phyloP scores from a whole-genome alignment of 2,888 invertebrate genomes.

The Nymphalis urticae region DNA sequence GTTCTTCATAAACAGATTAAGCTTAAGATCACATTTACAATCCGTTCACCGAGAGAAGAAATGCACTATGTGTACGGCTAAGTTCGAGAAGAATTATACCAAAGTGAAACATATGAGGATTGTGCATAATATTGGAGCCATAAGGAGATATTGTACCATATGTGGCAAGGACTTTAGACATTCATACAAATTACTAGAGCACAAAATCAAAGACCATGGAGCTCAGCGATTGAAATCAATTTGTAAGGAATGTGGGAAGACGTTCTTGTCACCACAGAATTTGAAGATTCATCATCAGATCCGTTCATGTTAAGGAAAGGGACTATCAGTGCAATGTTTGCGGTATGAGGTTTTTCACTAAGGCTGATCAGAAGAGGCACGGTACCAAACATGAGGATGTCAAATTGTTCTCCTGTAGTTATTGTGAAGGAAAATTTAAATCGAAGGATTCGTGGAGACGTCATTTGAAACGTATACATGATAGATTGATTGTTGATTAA shows the following conservation, averaged over 20 bases:
- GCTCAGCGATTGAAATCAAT: slow-evolving; percentile 37
- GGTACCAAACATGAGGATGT: slow-evolving; percentile 52
- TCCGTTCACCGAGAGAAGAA: too few relatives aligned
- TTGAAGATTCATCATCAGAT: slow-evolving; percentile 50
- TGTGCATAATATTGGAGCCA: too few relatives aligned
- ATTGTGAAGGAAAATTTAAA: slow-evolving; percentile 53
- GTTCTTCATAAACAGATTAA: too few relatives aligned
- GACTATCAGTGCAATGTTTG: slow-evolving; percentile 50
- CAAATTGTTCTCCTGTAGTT: slow-evolving; percentile 48
- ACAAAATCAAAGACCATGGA: slow-evolving; percentile 51
- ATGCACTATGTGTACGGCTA: too few relatives aligned
- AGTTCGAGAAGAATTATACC: too few relatives aligned
- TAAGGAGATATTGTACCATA: too few relatives aligned
- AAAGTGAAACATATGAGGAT: too few relatives aligned
- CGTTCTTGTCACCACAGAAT: slow-evolving; percentile 45
- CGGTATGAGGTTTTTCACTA: slow-evolving; percentile 54
- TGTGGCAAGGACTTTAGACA: slow-evolving; percentile 49
- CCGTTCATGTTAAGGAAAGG: slow-evolving; percentile 52
- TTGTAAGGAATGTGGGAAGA: slow-evolving; percentile 53
- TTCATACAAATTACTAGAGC: slow-evolving; percentile 42
- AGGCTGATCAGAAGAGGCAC: slow-evolving; percentile 51
- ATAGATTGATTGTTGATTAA: slow-evolving; percentile 5
- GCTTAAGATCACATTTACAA: too few relatives aligned
- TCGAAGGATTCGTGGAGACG: slow-evolving; percentile 53
- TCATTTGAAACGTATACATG: slow-evolving; percentile 53